A percentile compares a stretch with the other conserved stretches of the same genome.
Conservation (phyloP, 2,888 invertebrate species). For the Lordiphosa fenestrarum region DNA sequence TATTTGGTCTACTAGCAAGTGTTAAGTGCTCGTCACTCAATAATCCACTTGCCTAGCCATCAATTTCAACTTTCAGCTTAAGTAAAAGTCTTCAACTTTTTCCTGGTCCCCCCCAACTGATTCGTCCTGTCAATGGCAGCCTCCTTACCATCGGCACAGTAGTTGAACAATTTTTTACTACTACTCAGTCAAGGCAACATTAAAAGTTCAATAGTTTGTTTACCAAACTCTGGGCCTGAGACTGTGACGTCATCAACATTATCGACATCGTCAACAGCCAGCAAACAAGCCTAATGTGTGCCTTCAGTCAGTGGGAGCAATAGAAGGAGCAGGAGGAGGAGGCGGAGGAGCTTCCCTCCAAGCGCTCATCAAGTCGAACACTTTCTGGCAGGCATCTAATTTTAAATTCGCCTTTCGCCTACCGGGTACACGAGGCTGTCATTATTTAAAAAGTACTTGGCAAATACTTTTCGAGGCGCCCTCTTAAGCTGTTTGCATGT, state of each 20-base stretch:
- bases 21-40: slow-evolving; percentile 16
- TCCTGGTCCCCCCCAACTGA: slow-evolving; percentile 15
- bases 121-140: neutral
- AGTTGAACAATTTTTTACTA: slow-evolving; percentile 25
- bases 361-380: slow-evolving; percentile 40
- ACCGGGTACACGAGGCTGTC: slow-evolving; percentile 30
- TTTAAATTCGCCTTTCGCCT: slow-evolving; percentile 43
- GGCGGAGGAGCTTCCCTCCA: slow-evolving; percentile 18
- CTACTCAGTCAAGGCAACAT: slow-evolving; percentile 35
- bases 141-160: neutral
- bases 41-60: slow-evolving; percentile 22
- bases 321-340: slow-evolving; percentile 4
- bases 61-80: slow-evolving; percentile 21
- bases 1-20: slow-evolving; percentile 7
- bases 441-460: slow-evolving; percentile 68
- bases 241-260: slow-evolving; percentile 45
- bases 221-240: slow-evolving; percentile 25
- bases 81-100: slow-evolving; percentile 18
- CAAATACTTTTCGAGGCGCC: slow-evolving; percentile 61
- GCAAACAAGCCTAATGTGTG: slow-evolving; percentile 42
- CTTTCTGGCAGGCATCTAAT: slow-evolving; percentile 39
- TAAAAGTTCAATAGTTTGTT: slow-evolving; percentile 63
- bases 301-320: slow-evolving; percentile 25
- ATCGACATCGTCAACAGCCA: slow-evolving; percentile 38
- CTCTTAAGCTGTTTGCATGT: slow-evolving; percentile 51